phyloP scores from a whole-genome alignment of 2,113 vertebrate species.

The Otocyon megalotis region DNA sequence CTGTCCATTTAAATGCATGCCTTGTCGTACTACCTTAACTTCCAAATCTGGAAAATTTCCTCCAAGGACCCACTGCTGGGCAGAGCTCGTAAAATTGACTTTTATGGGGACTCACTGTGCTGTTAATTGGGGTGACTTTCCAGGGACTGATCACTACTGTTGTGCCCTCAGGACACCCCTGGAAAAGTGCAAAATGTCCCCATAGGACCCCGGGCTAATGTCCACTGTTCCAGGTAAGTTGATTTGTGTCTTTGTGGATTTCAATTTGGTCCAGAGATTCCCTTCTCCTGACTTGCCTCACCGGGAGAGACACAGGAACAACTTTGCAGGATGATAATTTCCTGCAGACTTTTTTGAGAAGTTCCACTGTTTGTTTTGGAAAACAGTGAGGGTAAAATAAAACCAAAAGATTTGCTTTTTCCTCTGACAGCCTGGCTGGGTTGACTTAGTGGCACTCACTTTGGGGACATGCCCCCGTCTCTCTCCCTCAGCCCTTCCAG shows the following conservation, averaged over 20 bases:
- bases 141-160: neutral
- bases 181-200: neutral
- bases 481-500: conserved; percentile 76
- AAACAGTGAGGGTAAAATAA: conserved; percentile 68
- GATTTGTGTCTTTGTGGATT: neutral
- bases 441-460: conserved; percentile 49
- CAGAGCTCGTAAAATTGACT: conserved; percentile 8
- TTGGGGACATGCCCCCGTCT: conserved; percentile 70
- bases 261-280: neutral
- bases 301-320: neutral
- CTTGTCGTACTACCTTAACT: neutral
- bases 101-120: conserved; percentile 3
- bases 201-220: neutral
- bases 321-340: conserved; percentile 51
- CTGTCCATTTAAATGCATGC: neutral
- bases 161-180: neutral
- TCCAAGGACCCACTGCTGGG: neutral
- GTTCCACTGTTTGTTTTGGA: conserved; percentile 76
- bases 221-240: neutral
- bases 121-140: neutral
- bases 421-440: conserved; percentile 70
- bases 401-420: conserved; percentile 68
- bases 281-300: neutral
- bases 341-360: conserved; percentile 65
- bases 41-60: neutral